Conservation (phyloP, 2,797 vertebrate species). For the Centroberyx gerrardi region DNA sequence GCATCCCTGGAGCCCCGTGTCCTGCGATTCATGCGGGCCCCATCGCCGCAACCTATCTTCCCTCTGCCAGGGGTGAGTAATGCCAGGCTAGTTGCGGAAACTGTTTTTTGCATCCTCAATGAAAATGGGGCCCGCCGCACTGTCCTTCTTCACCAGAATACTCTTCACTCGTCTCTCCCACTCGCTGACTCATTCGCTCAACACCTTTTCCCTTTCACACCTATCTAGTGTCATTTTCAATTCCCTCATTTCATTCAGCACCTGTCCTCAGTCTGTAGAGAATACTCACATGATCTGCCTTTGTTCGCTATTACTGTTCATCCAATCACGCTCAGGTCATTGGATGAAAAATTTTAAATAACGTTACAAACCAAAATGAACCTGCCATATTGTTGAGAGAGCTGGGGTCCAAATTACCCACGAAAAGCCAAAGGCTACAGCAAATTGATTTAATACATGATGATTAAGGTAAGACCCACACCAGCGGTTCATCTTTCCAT, state of each 20-base stretch:
- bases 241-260: conserved; percentile 21
- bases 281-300: conserved; percentile 5
- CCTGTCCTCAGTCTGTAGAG: conserved; percentile 8
- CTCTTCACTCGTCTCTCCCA: background rate
- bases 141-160: background rate
- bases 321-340: background rate
- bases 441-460: background rate
- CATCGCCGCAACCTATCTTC: conserved; percentile 44
- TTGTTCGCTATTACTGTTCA: background rate
- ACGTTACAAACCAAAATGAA: no score
- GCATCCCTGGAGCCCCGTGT: conserved; percentile 52
- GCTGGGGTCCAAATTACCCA: background rate
- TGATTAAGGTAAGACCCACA: background rate
- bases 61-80: conserved; percentile 58
- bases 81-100: conserved; percentile 23
- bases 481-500: no score
- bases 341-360: no score
- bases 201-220: conserved; percentile 43
- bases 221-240: conserved; percentile 21
- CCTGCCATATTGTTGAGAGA: background rate
- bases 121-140: conserved; percentile 19
- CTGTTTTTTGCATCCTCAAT: conserved; percentile 37
- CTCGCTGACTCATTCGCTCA: background rate
- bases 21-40: conserved; percentile 27
- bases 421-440: background rate